A percentile compares a stretch with the other conserved stretches of the same genome.
These are phyloP conservation scores for Carabus problematicus DNA, from an alignment of 2,888 invertebrate species.

Conservation along the genomic window DNA sequence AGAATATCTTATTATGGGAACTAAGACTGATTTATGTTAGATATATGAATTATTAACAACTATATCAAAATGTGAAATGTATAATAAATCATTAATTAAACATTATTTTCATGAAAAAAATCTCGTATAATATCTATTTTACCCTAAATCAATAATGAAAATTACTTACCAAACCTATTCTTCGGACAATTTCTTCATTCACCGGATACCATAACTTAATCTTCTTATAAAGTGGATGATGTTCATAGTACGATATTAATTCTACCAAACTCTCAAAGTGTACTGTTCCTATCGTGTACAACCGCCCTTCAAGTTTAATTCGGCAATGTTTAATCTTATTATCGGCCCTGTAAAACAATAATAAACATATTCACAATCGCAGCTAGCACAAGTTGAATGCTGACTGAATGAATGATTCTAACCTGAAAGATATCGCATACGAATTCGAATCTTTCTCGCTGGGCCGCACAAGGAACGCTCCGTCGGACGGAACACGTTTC, in stretches of 20 bases:
- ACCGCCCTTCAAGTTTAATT: conserved; percentile 88
- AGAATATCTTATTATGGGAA: too few relatives aligned
- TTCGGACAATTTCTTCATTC: conserved; percentile 74
- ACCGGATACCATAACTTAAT: conserved; percentile 87
- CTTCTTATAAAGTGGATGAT: conserved; percentile 88
- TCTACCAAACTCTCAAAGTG: conserved; percentile 97
- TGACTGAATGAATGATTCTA: too few relatives aligned
- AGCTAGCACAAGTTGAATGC: too few relatives aligned
- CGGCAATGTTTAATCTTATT: conserved; percentile 97
- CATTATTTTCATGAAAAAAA: too few relatives aligned
- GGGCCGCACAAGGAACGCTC: conserved; percentile 92
- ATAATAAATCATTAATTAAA: too few relatives aligned
- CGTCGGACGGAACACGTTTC: conserved; percentile 83
- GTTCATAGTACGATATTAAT: conserved; percentile 89
- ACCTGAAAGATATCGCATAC: conserved; percentile 95
- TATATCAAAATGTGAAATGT: too few relatives aligned
- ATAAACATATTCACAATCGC: conserved; percentile 42
- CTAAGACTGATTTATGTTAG: too few relatives aligned
- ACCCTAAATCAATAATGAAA: conserved; percentile 1
- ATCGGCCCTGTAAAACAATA: conserved; percentile 72
- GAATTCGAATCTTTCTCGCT: conserved; percentile 86
- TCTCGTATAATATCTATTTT: too few relatives aligned
- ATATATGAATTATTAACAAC: too few relatives aligned
- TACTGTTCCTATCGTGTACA: conserved; percentile 89
- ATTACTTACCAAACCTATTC: conserved; percentile 68